Evolutionary conservation across 2,113 vertebrate genomes (phyloP).

Genomic region (Cebus imitator): DNA sequence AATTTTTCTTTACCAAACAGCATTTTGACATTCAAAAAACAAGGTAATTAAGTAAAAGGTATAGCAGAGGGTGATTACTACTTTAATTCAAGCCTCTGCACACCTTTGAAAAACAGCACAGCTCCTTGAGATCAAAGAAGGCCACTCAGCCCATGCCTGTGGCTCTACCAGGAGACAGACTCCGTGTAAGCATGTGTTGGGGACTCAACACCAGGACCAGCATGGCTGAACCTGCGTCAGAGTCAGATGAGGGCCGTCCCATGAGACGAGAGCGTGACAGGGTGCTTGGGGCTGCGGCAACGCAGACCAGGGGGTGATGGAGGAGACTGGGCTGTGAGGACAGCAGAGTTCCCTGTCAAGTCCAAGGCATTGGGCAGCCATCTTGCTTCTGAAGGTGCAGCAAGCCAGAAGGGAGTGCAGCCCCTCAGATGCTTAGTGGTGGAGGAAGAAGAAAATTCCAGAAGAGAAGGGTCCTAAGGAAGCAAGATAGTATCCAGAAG

Average conservation of each 20-base stretch:
- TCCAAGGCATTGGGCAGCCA: fast-evolving
- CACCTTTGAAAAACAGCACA: neutral
- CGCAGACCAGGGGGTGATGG: neutral
- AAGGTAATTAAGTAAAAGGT: neutral
- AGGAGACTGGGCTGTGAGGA: neutral
- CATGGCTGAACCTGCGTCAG: neutral
- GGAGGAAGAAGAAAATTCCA: neutral
- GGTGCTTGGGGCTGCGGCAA: neutral
- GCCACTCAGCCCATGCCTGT: neutral
- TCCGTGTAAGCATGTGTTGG: fast-evolving
- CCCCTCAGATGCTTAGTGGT: neutral
- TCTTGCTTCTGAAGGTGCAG: neutral
- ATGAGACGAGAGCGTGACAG: fast-evolving
- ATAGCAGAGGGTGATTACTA: neutral
- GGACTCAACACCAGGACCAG: neutral
- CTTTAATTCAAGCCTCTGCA: neutral
- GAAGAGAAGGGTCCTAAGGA: neutral
- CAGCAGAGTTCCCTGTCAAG: neutral
- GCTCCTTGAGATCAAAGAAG: neutral
- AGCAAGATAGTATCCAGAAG: neutral
- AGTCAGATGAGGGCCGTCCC: no score
- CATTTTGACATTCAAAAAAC: neutral
- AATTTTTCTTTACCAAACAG: neutral
- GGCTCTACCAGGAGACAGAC: neutral
- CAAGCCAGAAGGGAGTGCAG: neutral